Base-by-base conservation (phyloP, 1,140 invertebrate species). In the Zaprionus nigranus region DNA sequence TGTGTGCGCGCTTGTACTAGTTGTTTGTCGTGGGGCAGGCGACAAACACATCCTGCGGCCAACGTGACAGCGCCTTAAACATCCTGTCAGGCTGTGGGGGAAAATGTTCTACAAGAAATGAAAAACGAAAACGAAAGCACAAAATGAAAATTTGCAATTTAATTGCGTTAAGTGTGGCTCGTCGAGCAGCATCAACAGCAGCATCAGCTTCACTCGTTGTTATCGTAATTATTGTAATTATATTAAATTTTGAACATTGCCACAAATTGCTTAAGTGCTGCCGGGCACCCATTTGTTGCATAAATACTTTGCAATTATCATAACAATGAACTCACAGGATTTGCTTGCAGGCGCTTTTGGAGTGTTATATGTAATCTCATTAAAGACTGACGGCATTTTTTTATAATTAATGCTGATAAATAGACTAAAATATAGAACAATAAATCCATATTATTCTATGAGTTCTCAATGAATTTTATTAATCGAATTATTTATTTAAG, bases 41-140 rank as follows among this genome's bases (percentile, higher is more conserved):
- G 34, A 46, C 63, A 67, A 73, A 73, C 63, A 67, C 54, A 28
- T 74, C 64, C 64, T 36, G 46, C 15, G 64, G 57, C 36, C 57
- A 61, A 61, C 26, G 61, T 59, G 71, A 46, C 64, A 74, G 24
- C 36, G 46, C 57, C 28, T 67, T 67, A 57, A 61, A 67, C 49
- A 68, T 74, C 36, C 57, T 74, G 71, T 74, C 64, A 68, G 64
- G 15, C 62, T 51, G 17, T 17, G 17, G 63, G 63, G 20, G 34
- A 3, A 24, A 65, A 65, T 26, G 20, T 20, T n/a, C 6, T 17
- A 17, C n/a, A 46, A 43, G 17, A 51, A 51, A 13, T 9, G 11
- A 20, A 51, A 22, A 24, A 51, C 46, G 20, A 49, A 59, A 40
- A 34, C 12, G 36, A 59, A 24, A 24, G n/a, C 13, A 34, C 26